Evolutionary conservation across 2,113 vertebrate species (phyloP).

Genomic region (Laticauda laticaudata): DNA sequence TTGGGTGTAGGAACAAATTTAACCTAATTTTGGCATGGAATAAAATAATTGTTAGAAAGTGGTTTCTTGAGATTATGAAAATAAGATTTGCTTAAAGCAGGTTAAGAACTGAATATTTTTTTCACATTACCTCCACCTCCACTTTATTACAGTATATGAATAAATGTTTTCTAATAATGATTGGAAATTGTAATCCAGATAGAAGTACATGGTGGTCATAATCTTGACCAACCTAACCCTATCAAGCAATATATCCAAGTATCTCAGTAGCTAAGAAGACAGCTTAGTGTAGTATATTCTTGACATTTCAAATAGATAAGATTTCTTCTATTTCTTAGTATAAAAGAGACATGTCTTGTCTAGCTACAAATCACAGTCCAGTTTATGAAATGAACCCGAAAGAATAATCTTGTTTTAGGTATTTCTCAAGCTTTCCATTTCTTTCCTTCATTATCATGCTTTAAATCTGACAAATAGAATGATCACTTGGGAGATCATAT

Average conservation of each 20-base stretch:
- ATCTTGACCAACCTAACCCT: not conserved
- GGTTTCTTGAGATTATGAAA: not conserved
- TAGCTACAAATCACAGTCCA: not conserved
- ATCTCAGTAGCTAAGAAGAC: not conserved
- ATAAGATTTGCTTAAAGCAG: not conserved
- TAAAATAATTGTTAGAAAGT: not conserved
- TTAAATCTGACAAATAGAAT: constrained; percentile 54
- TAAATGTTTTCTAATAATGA: constrained; percentile 7
- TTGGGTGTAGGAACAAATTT: not conserved
- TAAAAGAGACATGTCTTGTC: not conserved
- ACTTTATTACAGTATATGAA: constrained; percentile 31
- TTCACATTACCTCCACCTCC: not conserved
- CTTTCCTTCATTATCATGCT: constrained; percentile 28
- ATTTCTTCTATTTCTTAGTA: constrained; percentile 25
- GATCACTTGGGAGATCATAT: constrained; percentile 32
- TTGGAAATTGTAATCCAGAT: fast-evolving
- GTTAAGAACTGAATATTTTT: not conserved
- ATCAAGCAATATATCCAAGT: not conserved
- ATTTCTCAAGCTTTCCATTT: not conserved
- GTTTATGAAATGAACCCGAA: not conserved
- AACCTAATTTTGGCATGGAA: not conserved
- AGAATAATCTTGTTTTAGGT: constrained; percentile 21
- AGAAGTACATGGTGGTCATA: not conserved
- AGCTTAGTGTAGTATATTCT: not conserved
- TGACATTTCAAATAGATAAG: constrained; percentile 1